Evolutionary conservation across 2,113 vertebrate species (phyloP), one percentile per base, ranked within the genome.

Genomic region (Abramis brama): DNA sequence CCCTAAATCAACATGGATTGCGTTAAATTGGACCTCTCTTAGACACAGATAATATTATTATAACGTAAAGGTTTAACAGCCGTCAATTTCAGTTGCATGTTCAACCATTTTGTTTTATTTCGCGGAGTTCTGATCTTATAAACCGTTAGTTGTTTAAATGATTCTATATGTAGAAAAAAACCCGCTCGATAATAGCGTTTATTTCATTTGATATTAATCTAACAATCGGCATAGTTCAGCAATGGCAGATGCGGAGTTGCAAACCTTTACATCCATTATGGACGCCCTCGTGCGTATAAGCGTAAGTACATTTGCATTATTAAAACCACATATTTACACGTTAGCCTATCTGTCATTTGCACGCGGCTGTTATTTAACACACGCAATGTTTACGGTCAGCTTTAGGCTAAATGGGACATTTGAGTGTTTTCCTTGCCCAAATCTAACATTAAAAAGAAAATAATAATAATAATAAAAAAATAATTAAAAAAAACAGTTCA

Each of bases 261-360:
- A 97, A 92, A 96, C 95, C 80, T 97, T 98, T 89, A 96, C 97
- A 60, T 97, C 97, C 62, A 96, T 98, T 90, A 98, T 98, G 97
- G 97, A 98, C 88, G 96, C 96, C 7, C 93, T 98, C 93, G 96
- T 97, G 93, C 95, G 97, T 92, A 96, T 98, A 85, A 98, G 95
- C 92, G 97, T 97, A 90, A 98, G 97, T 95, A 86, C 79, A 84
- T 88, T 30, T 71, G 76, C 82, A 83, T 82, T 1, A 19, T 70
- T 23, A 52, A 47, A 52, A 9, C 62, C 43, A 50, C 45, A 33
- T 47, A 21, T 82, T 39, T 70, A 5, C 47, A 64, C 30, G 5
- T 68, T 15, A n/a, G n/a, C n/a, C n/a, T n/a, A 66, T 68, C 36
- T 68, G n/a, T 57, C 15, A 50, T 64, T 52, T 33, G 47, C 47